phyloP scores from a whole-genome alignment of 2,113 vertebrate species.

The Chauna torquata region DNA sequence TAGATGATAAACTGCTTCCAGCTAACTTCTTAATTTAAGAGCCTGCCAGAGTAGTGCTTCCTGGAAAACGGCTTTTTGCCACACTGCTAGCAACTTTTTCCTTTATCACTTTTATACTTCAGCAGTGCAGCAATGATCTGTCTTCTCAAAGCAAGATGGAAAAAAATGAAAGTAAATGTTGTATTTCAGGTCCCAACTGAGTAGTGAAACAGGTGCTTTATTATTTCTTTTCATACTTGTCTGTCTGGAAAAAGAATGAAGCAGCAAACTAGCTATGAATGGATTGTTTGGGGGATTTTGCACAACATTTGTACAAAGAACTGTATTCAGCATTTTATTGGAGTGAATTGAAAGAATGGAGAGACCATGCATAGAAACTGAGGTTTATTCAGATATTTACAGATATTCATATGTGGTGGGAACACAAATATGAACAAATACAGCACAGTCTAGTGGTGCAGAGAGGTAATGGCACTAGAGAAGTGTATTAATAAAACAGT shows the following conservation, averaged over 20 bases:
- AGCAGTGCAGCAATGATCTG: background rate
- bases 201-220: background rate
- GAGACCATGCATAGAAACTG: background rate
- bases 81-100: background rate
- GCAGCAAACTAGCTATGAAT: background rate
- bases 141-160: background rate
- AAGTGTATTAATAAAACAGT: background rate
- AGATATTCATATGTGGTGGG: background rate
- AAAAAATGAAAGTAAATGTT: background rate
- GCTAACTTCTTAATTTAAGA: background rate
- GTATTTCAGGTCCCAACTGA: background rate
- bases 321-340: constrained; percentile 12
- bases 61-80: background rate
- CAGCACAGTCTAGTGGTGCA: constrained; percentile 69
- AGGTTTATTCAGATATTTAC: no score
- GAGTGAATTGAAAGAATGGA: background rate
- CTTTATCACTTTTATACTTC: background rate
- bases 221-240: background rate
- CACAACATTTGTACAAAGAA: constrained; percentile 5
- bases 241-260: background rate
- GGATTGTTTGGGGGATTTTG: background rate
- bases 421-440: constrained; percentile 63
- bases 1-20: background rate
- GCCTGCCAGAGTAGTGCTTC: background rate
- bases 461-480: constrained; percentile 50